Base-by-base conservation (phyloP, 2,113 vertebrate genomes). In the Ammodytes dubius region DNA sequence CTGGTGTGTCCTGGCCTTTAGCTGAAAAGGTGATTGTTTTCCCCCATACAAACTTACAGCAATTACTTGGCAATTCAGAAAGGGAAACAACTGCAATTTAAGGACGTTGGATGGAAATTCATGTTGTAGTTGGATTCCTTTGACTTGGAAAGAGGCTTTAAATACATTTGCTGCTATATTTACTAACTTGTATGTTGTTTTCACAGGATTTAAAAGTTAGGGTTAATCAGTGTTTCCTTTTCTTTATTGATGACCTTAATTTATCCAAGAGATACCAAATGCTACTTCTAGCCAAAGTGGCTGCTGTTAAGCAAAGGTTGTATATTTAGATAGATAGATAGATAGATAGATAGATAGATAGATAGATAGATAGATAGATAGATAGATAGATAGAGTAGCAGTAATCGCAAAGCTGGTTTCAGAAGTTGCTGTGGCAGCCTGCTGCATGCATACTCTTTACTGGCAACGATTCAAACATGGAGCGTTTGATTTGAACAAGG, bases 81-180 rank as follows among this genome's bases (percentile, higher is more conserved):
- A 17, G 74, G 81, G 73, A 87, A 83, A 85, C 40, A 39, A 42
- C 73, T 63, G 59, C 47, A 63, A 80, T 87, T 88, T 45, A 13
- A 66, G 61, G 14, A 12, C 12, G 74, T 56, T 61, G 70, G 64
- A 68, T 72, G 19, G 47, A 74, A 72, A 74, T 83, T 49, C n/a
- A 63, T 77, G 74, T 27, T 74, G 56, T 52, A 19, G 19, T 49
- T 49, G 15, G 46, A 75, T 57, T 45, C 52, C 6, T 60, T 17
- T 64, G 15, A 72, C 52, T 39, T 53, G 78, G 42, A 72, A 35
- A 68, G 47, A 46, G 17, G 27, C 12, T 64, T 78, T 53, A 69
- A 83, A 75, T 72, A 50, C 46, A 45, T 14, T 19, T 37, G 39
- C 40, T 37, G 37, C 11, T 45, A 45, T 10, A 58, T 68, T 52